phyloP scores from a whole-genome alignment of 2,113 vertebrate species.

The Nycticorax nycticorax region DNA sequence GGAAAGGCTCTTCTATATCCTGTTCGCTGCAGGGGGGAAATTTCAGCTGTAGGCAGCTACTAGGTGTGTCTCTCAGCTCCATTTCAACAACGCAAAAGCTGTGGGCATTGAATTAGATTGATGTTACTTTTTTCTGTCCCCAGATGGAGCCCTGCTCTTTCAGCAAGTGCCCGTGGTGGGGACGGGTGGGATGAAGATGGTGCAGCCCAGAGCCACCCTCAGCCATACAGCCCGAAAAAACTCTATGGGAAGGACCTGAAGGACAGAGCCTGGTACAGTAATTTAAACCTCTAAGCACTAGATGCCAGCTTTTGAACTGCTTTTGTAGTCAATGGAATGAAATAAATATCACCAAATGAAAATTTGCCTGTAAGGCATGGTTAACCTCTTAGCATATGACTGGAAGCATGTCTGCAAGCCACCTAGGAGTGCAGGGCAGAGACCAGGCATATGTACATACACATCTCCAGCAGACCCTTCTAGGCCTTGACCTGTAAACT shows the following conservation, averaged over 20 bases:
- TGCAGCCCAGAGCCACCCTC: slow-evolving; percentile 78
- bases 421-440: background rate
- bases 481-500: background rate
- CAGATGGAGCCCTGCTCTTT: slow-evolving; percentile 77
- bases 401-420: background rate
- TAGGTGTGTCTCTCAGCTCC: background rate
- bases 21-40: background rate
- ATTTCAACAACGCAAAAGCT: background rate
- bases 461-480: background rate
- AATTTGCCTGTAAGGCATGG: background rate
- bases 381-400: background rate
- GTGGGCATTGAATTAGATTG: background rate
- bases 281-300: background rate
- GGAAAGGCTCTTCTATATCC: background rate
- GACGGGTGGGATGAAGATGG: slow-evolving; percentile 77
- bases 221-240: slow-evolving; percentile 78
- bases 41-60: background rate
- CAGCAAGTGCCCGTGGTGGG: slow-evolving; percentile 79
- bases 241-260: slow-evolving; percentile 74
- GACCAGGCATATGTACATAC: too few species aligned
- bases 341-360: background rate
- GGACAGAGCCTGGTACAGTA: slow-evolving; percentile 69
- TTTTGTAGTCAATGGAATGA: background rate
- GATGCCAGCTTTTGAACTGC: background rate
- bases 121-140: background rate